These are phyloP conservation scores for Pheosia gnoma DNA, from an alignment of 2,888 invertebrate species.

Conservation along the genomic window DNA sequence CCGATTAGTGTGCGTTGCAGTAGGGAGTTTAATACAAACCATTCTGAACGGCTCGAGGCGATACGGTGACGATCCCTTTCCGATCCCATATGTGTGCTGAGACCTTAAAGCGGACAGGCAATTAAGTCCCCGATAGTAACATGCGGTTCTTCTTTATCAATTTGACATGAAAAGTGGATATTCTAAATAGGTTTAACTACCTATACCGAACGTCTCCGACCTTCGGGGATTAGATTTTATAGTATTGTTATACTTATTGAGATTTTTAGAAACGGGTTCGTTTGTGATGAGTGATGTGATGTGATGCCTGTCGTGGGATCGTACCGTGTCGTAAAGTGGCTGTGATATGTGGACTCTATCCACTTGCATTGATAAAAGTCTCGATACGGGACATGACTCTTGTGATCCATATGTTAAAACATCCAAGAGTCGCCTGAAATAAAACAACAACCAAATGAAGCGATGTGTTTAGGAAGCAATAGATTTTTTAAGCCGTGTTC, in stretches of 20 bases:
- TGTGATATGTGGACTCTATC: constrained; percentile 61
- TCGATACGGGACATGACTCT: constrained; percentile 40
- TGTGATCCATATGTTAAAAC: constrained; percentile 68
- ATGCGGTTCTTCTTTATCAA: no score
- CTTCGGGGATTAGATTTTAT: no score
- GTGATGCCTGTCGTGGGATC: constrained; percentile 32
- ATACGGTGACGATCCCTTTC: no score
- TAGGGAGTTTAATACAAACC: no score
- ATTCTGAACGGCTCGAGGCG: no score
- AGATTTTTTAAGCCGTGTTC: not conserved
- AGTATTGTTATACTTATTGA: constrained; percentile 11
- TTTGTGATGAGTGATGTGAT: constrained; percentile 27
- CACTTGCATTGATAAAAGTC: constrained; percentile 34
- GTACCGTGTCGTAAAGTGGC: constrained; percentile 69
- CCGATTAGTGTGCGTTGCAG: no score
- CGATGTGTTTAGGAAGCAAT: constrained; percentile 7
- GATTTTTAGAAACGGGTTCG: constrained; percentile 15
- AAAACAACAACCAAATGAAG: constrained; percentile 13
- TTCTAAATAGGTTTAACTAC: no score
- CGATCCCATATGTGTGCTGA: no score
- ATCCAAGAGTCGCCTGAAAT: constrained; percentile 38
- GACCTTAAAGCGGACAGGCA: no score
- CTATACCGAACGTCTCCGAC: no score
- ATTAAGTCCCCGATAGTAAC: no score
- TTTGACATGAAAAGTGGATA: no score